Evolutionary conservation across 2,888 invertebrate genomes (phyloP), one percentile per base, ranked within the genome.

Genomic region (Nezara viridula): DNA sequence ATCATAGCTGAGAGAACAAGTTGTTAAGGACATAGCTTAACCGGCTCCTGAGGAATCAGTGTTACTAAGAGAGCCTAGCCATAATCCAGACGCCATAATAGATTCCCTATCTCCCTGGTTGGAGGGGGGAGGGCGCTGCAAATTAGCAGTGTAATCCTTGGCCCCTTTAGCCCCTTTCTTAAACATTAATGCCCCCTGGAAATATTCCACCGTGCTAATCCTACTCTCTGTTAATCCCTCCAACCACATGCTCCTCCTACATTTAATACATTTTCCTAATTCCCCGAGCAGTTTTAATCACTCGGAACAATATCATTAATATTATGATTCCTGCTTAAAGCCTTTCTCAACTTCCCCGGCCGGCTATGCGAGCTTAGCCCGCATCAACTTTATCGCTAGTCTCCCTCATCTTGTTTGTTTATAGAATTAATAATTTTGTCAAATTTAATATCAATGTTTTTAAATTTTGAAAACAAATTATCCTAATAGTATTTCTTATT

Each of bases 291-390:
- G 86, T 55, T 86, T 86, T 86, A 86, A 86, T 86, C 86, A 86
- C 86, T 86, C 52, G 37, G 52, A 86, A 86, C 86, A 86, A 86
- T 86, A 86, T 86, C 55, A 86, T 86, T 86, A 86, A 86, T 86
- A 86, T 86, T 86, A 86, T 49, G 86, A 86, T 86, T 50, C 86
- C 50, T 47, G 50, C 27, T 86, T 49, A 86, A 86, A 50, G 86
- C 52, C 86, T 86, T 86, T 86, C 55, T 50, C 55, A 86, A 86
- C 44, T 60, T 14, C 50, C 32, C 52, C 86, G n/a, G 21, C 24
- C 81, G 44, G 21, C 81, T 44, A 44, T 44, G 6, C 24, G 21
- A 81, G 81, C 81, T 81, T 81, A 81, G 10, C 81, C n/a, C 24
- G 24, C 77, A 77, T 86, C 86, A 86, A 86, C 86, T 86, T 86